A percentile compares a stretch with the other conserved stretches of the same genome.
phyloP scores from a whole-genome alignment of 2,888 invertebrate genomes.

The Thereva unica region DNA sequence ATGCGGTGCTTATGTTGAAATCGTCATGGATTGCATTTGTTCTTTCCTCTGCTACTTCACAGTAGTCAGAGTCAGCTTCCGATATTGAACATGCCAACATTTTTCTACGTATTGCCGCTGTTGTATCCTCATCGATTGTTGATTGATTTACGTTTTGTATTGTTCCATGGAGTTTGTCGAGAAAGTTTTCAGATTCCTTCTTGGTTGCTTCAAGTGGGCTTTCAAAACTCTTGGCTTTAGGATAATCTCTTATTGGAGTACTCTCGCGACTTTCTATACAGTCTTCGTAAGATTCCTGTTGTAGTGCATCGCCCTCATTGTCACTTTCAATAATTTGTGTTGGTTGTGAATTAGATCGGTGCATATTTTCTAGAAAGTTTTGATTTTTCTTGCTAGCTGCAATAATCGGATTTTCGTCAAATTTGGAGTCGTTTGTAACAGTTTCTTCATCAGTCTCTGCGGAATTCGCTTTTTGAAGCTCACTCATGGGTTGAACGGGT shows the following conservation, averaged over 20 bases:
- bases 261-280: constrained; percentile 13
- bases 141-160: constrained; percentile 45
- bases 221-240: constrained; percentile 25
- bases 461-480: constrained; percentile 45
- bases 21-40: constrained; percentile 47
- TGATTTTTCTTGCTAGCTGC: constrained; percentile 16
- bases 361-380: constrained; percentile 25
- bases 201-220: not conserved
- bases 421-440: constrained; percentile 39
- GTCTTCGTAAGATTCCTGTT: constrained; percentile 6
- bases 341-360: constrained; percentile 11
- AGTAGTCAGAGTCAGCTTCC: constrained; percentile 54
- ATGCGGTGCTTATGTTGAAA: constrained; percentile 52
- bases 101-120: constrained; percentile 52
- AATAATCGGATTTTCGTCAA: constrained; percentile 25
- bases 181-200: constrained; percentile 10
- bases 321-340: not conserved
- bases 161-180: constrained; percentile 39
- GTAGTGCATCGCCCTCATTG: not conserved
- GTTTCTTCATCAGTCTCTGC: constrained; percentile 49
- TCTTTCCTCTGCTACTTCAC: constrained; percentile 43
- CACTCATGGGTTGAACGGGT: constrained; percentile 46
- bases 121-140: constrained; percentile 49
- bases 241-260: constrained; percentile 19
- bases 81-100: constrained; percentile 55